Percentiles rank a stretch among this genome's conserved stretches.
phyloP scores from a whole-genome alignment of 1,140 invertebrate species.

The Drosophila sproati region DNA sequence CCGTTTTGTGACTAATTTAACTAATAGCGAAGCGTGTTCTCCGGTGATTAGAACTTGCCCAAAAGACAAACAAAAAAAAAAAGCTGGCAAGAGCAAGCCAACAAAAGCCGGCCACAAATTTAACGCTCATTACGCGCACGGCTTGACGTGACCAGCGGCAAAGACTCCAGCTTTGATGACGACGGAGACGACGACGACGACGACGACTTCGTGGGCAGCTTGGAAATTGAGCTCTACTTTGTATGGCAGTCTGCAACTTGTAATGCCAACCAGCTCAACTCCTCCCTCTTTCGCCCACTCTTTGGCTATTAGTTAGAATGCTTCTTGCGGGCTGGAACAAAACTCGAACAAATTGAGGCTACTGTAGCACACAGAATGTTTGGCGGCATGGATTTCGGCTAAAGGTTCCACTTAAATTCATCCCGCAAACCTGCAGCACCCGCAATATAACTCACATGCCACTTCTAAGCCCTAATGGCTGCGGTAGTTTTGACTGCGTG shows the following conservation, averaged over 20 bases:
- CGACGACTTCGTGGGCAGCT: conserved; percentile 66
- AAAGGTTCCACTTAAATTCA: conserved; percentile 10
- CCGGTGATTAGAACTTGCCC: conserved; percentile 74
- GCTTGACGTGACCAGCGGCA: conserved; percentile 70
- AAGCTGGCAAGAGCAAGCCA: conserved; percentile 19
- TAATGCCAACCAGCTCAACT: conserved; percentile 15
- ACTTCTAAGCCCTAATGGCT: conserved; percentile 23
- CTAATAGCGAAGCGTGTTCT: conserved; percentile 75
- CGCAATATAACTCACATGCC: background rate
- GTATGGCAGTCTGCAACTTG: conserved; percentile 31
- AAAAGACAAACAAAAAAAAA: conserved; percentile 47
- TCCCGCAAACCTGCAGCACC: conserved; percentile 9
- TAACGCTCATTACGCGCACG: conserved; percentile 79
- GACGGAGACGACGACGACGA: conserved; percentile 5
- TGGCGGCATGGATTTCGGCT: conserved; percentile 28
- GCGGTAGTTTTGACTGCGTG: conserved; percentile 34
- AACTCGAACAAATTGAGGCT: conserved; percentile 65
- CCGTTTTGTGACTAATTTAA: conserved; percentile 82
- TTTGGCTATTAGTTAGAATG: conserved; percentile 72
- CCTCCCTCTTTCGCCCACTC: background rate
- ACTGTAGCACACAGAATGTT: conserved; percentile 65
- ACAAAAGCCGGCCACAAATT: conserved; percentile 69
- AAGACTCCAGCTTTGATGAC: conserved; percentile 15
- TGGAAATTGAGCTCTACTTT: conserved; percentile 72
- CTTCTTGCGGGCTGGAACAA: conserved; percentile 55